Evolutionary conservation across 2,113 vertebrate species (phyloP), one percentile per base, ranked within the genome.

Genomic region (Propithecus coquereli): DNA sequence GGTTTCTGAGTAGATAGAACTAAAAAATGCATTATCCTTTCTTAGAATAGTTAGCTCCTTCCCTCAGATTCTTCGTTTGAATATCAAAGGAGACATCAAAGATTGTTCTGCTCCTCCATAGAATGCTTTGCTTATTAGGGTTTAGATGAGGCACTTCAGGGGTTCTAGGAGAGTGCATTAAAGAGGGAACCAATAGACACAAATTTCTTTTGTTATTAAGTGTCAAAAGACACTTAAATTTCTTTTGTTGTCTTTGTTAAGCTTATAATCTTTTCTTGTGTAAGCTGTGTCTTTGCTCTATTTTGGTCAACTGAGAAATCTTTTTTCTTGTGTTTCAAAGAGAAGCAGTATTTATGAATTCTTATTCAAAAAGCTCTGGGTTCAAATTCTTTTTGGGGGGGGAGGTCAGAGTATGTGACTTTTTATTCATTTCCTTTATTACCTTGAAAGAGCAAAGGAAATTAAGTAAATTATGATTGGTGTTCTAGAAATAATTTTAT

Each of bases 301-400:
- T 93, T 97, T 97, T 98, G 91, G 34, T 96, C 91, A 96, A 50
- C 40, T 85, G 32, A 61, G 68, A 92, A 79, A 61, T 90, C 73
- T 88, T 93, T 98, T 94, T 95, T 94, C 74, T 43, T 88, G 34
- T 52, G 91, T 97, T 61, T 88, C 97, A 93, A 80, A 96, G 94
- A 92, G 94, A 96, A 96, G 87, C 70, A 95, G 59, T 71, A 91
- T 96, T 97, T 80, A 89, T 94, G 3, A 93, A 94, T 97, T 98
- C 88, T 90, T 87, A 23, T 70, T 80, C 86, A 85, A 37, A 97
- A 88, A 54, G 14, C 23, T 88, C 71, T 34, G 30, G 84, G 80
- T 95, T 95, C 57, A 90, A 74, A 76, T 86, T 50, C 5, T 50
- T 47, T 70, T 77, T 84, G 54, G 52, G 6, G 17, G 17, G 17